Evolutionary conservation across 2,888 invertebrate species (phyloP), one percentile per base, ranked within the genome.

Genomic region (Myopa tessellatipennis): DNA sequence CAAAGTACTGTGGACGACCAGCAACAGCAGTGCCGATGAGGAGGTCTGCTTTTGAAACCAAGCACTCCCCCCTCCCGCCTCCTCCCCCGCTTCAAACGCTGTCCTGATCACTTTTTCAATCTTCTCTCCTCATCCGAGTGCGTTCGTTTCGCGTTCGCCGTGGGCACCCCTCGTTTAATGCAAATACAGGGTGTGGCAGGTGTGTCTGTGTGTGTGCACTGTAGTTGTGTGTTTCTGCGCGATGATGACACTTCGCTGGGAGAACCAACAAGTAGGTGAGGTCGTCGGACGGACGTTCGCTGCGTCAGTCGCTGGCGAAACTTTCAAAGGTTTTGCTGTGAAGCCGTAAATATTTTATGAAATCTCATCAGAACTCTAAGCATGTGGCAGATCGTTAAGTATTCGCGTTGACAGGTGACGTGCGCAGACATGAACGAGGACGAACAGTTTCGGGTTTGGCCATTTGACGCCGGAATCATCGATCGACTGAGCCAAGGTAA

Each of bases 171-270:
- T 45, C 18, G 50, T 10, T 34, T 36, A 5, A 40, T 70, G 70
- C 60, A 76, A 45, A 70, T 38, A 52, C 67, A 69, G 70, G 50
- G 69, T 58, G 68, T 65, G 67, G 38, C 55, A 72, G n/a, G 58
- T 70, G 45, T 60, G 61, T 60, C 26, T 26, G 26, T 26, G 26
- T 26, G 26, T 26, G 26, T n/a, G n/a, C n/a, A n/a, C n/a, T n/a
- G n/a, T n/a, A n/a, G n/a, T n/a, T n/a, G n/a, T 8, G 34, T 26
- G 26, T 26, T 6, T 69, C 2, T 26, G n/a, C 18, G 74, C 40
- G 67, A 67, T 60, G 72, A 74, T 68, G 67, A 75, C 75, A 75
- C 75, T 67, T 67, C 58, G 75, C 68, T 26, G 73, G 73, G 71
- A 65, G 63, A 55, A 67, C 55, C 55, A 45, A 60, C 58, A 55